Conservation (phyloP, 2,888 invertebrate species). For the Crocallis elinguaria region DNA sequence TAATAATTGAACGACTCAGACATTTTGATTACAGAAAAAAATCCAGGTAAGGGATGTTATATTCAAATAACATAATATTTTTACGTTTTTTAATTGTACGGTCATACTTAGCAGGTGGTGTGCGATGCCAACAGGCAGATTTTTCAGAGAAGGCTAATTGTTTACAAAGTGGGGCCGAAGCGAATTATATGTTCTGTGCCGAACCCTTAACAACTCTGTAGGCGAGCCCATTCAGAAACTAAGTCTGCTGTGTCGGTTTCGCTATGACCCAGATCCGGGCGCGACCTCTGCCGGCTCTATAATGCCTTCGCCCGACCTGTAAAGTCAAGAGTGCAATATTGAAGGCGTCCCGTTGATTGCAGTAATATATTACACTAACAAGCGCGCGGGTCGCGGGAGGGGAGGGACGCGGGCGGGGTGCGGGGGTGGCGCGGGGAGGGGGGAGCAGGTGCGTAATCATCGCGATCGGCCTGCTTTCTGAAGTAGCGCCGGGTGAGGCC, state of each 20-base stretch:
- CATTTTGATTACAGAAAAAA: too few relatives aligned
- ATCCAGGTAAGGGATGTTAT: too few relatives aligned
- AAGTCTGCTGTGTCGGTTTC: neutral
- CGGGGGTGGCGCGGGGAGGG: neutral
- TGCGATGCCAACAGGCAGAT: too few relatives aligned
- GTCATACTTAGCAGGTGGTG: too few relatives aligned
- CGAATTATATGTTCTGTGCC: too few relatives aligned
- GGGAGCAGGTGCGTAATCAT: slow-evolving; percentile 3
- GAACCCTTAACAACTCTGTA: too few relatives aligned
- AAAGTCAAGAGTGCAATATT: slow-evolving; percentile 1
- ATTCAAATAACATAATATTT: too few relatives aligned
- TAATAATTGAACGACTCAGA: too few relatives aligned
- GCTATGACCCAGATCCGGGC: slow-evolving; percentile 2
- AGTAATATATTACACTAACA: slow-evolving; percentile 16
- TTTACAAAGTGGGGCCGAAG: too few relatives aligned
- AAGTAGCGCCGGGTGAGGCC: neutral
- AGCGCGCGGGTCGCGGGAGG: neutral
- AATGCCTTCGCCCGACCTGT: neutral
- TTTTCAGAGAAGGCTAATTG: too few relatives aligned
- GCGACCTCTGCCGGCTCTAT: neutral
- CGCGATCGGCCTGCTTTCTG: neutral
- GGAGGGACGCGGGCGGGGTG: neutral
- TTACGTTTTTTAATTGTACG: too few relatives aligned
- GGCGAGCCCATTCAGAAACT: neutral
- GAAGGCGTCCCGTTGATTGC: slow-evolving; percentile 10